These are phyloP conservation scores for Elymnias hypermnestra DNA, from an alignment of 1,140 invertebrate species.

Conservation along the genomic window DNA sequence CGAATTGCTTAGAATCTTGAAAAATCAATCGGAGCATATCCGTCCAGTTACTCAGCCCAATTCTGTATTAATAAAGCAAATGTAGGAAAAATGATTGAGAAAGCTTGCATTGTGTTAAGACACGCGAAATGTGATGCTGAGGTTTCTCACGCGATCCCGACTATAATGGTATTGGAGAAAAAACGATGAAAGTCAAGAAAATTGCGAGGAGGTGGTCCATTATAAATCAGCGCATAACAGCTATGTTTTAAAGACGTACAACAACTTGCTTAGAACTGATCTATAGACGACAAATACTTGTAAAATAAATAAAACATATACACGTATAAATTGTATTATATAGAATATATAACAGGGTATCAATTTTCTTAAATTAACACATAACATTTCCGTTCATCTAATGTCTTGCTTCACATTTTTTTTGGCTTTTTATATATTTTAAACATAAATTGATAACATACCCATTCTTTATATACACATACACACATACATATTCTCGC, in stretches of 20 bases:
- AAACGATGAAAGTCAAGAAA: constrained; percentile 27
- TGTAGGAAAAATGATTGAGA: constrained; percentile 21
- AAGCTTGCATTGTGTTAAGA: constrained; percentile 13
- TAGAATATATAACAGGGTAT: too few relatives aligned
- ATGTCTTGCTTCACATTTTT: too few relatives aligned
- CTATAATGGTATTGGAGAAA: constrained; percentile 19
- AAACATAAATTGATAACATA: too few relatives aligned
- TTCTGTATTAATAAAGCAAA: constrained; percentile 1
- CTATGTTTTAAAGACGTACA: background rate
- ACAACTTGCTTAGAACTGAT: background rate
- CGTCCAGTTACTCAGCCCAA: constrained; percentile 18
- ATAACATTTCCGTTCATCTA: too few relatives aligned
- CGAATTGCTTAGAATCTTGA: constrained; percentile 3
- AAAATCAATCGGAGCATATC: constrained; percentile 19
- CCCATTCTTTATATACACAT: too few relatives aligned
- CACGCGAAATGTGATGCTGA: constrained; percentile 15
- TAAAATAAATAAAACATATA: too few relatives aligned
- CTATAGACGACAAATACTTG: too few relatives aligned
- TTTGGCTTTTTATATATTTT: too few relatives aligned
- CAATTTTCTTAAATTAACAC: too few relatives aligned
- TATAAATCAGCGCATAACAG: constrained; percentile 12
- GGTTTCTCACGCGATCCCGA: constrained; percentile 20
- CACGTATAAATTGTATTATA: too few relatives aligned
- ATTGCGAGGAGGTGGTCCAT: constrained; percentile 9
- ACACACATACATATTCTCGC: too few relatives aligned